phyloP scores from a whole-genome alignment of 92 coral and sea anemone genomes.

The Palythoa grandis region DNA sequence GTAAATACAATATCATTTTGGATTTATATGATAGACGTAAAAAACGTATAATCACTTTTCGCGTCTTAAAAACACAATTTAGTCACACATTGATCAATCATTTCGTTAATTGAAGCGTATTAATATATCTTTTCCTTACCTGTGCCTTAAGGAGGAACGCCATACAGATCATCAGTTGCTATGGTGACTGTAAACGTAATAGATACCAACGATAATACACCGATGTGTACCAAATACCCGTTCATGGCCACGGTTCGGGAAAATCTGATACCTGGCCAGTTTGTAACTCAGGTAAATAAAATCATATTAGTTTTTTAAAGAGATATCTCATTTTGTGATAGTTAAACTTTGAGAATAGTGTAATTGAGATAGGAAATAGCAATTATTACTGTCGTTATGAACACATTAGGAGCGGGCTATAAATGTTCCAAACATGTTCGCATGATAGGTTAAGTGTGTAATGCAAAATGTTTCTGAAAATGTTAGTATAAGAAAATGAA shows the following conservation, averaged over 20 bases:
- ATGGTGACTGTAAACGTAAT: conserved; percentile 49
- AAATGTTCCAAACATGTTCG: too few species aligned
- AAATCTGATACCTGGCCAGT: conserved; percentile 60
- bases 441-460: too few species aligned
- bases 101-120: not conserved
- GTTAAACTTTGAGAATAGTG: too few species aligned
- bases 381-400: not conserved
- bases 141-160: not conserved
- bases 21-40: too few species aligned
- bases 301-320: not conserved
- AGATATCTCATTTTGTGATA: too few species aligned
- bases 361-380: not conserved
- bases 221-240: conserved; percentile 59
- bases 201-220: conserved; percentile 68
- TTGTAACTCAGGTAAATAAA: conserved; percentile 54
- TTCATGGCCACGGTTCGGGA: conserved; percentile 60
- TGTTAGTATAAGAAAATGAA: too few species aligned
- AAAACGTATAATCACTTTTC: too few species aligned
- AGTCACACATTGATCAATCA: not conserved
- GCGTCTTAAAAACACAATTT: too few species aligned
- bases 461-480: too few species aligned
- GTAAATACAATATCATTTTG: too few species aligned
- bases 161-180: conserved; percentile 41
- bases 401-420: too few species aligned
- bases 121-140: not conserved